Percentiles rank a stretch among this genome's conserved stretches.
These are phyloP conservation scores for Harpagifer antarcticus DNA, from an alignment of 2,797 vertebrate genomes.

Conservation along the genomic window DNA sequence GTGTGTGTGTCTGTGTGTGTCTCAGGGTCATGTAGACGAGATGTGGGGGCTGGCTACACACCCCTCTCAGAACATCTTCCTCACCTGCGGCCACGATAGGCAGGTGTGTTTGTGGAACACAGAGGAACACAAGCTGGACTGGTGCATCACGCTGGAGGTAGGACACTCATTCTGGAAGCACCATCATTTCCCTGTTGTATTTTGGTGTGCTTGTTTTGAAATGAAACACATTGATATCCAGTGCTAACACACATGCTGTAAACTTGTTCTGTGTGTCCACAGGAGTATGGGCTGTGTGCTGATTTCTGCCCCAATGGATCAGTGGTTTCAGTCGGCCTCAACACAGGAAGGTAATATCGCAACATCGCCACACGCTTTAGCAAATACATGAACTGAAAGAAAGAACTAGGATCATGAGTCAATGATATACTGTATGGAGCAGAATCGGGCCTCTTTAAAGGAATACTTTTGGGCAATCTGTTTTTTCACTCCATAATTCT, in stretches of 20 bases:
- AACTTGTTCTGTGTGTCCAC: constrained; percentile 24
- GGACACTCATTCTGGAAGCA: not conserved
- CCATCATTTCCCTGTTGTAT: not conserved
- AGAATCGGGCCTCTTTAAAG: not conserved
- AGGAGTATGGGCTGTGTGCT: constrained; percentile 93
- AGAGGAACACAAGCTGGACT: constrained; percentile 88
- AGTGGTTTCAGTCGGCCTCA: constrained; percentile 91
- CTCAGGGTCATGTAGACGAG: constrained; percentile 93
- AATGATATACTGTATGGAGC: too few species aligned
- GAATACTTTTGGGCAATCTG: not conserved
- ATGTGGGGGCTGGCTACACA: constrained; percentile 95
- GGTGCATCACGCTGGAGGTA: constrained; percentile 91
- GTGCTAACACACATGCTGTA: not conserved
- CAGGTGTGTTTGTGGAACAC: constrained; percentile 94
- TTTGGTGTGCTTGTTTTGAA: not conserved
- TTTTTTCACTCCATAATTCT: too few species aligned
- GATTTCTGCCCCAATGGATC: constrained; percentile 92
- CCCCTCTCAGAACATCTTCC: constrained; percentile 87
- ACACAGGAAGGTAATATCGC: constrained; percentile 88
- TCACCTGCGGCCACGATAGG: constrained; percentile 91
- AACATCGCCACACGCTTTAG: not conserved
- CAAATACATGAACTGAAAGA: not conserved
- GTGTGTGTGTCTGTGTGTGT: constrained; percentile 14
- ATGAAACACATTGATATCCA: not conserved
- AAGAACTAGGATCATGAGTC: too few species aligned